Percentiles rank a stretch among this genome's conserved stretches.
These are phyloP conservation scores for Zoanthus gigantus DNA, from an alignment of 92 coral and sea anemone species.

Conservation along the genomic window DNA sequence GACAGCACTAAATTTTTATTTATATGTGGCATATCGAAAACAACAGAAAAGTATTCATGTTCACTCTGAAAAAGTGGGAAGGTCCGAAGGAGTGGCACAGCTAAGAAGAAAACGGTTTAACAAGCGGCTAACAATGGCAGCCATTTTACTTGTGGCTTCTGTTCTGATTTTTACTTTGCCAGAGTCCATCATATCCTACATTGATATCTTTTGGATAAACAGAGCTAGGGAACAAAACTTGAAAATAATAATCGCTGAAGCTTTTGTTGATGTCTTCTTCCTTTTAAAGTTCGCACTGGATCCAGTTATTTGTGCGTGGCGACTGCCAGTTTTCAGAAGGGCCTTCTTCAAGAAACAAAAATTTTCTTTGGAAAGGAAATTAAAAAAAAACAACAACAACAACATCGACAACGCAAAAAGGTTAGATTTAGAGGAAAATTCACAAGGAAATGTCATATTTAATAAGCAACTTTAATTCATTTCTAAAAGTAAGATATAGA, in stretches of 20 bases:
- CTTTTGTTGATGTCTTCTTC: conserved; percentile 26
- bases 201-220: conserved; percentile 12
- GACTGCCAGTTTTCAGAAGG: conserved; percentile 16
- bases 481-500: too few relatives aligned
- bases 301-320: conserved; percentile 29
- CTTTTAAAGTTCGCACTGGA: conserved; percentile 39
- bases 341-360: not conserved
- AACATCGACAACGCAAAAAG: not conserved
- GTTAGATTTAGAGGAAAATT: too few relatives aligned
- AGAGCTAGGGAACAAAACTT: not conserved
- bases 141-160: conserved; percentile 27
- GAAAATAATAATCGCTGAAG: conserved; percentile 25
- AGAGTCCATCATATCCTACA: conserved; percentile 33
- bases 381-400: not conserved
- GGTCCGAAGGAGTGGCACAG: not conserved
- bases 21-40: conserved; percentile 1
- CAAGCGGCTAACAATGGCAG: conserved; percentile 15
- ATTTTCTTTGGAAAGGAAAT: not conserved
- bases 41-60: conserved; percentile 28
- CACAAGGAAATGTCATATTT: too few relatives aligned
- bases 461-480: too few relatives aligned
- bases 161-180: conserved; percentile 26
- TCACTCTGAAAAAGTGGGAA: not conserved
- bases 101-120: not conserved
- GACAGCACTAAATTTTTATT: conserved; percentile 12